These are phyloP conservation scores for Alentia gelatinosa DNA, from an alignment of 2,888 invertebrate species.

Conservation along the genomic window DNA sequence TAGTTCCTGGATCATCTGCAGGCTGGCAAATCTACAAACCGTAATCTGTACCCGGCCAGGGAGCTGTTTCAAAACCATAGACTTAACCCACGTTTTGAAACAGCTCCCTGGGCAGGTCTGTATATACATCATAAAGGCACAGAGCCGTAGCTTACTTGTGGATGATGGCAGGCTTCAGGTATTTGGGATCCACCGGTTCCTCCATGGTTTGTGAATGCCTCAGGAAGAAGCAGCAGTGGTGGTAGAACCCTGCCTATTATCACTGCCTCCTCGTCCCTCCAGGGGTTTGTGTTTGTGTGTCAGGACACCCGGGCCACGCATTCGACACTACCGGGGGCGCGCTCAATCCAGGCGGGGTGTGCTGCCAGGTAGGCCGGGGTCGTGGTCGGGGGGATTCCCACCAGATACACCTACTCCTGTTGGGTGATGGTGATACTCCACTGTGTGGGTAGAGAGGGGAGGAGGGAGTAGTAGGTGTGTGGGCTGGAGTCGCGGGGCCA, in stretches of 20 bases:
- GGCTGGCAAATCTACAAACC: no score
- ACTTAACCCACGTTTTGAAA: no score
- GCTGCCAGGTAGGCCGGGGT: background rate
- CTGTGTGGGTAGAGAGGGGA: background rate
- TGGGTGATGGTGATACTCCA: background rate
- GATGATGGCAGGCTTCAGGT: conserved; percentile 7
- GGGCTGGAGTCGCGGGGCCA: no score
- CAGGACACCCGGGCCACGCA: background rate
- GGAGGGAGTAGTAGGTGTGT: no score
- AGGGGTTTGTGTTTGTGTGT: background rate
- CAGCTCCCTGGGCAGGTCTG: no score
- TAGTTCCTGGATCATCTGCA: no score
- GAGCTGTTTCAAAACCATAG: no score
- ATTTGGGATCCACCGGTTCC: background rate
- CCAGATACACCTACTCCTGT: background rate
- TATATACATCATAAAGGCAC: no score
- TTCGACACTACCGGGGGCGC: background rate
- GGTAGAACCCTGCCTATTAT: background rate
- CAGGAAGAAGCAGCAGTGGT: no score
- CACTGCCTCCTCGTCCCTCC: background rate
- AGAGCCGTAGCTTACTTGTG: conserved; percentile 13
- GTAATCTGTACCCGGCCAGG: no score
- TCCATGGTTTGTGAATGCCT: no score
- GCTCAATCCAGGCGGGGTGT: background rate
- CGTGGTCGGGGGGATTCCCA: background rate